Conservation (phyloP, 2,888 invertebrate genomes). For the Synergus japonicus region DNA sequence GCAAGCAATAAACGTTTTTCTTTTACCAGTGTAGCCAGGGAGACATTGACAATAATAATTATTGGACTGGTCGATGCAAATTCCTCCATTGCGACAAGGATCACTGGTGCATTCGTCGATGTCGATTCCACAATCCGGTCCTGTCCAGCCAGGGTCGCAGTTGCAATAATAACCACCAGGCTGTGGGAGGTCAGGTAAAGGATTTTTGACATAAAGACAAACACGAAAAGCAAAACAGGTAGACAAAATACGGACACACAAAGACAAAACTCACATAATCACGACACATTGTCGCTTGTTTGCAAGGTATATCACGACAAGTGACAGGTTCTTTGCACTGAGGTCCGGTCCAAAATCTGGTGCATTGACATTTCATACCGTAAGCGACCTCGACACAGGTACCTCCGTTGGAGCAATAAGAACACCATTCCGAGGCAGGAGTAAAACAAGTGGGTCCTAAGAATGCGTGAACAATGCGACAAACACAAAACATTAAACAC, state of each 20-base stretch:
- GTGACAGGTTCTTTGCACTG: slow-evolving; percentile 78
- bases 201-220: slow-evolving; percentile 29
- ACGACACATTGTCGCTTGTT: slow-evolving; percentile 81
- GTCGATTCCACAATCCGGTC: slow-evolving; percentile 80
- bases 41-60: slow-evolving; percentile 81
- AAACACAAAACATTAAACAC: slow-evolving; percentile 49
- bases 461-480: slow-evolving; percentile 8
- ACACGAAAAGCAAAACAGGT: slow-evolving; percentile 35
- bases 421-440: slow-evolving; percentile 68
- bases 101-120: slow-evolving; percentile 80
- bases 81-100: slow-evolving; percentile 84
- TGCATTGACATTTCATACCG: slow-evolving; percentile 69
- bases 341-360: slow-evolving; percentile 71
- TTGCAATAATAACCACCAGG: slow-evolving; percentile 83
- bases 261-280: slow-evolving; percentile 81
- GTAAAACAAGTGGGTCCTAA: slow-evolving; percentile 67
- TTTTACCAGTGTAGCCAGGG: slow-evolving; percentile 80
- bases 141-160: slow-evolving; percentile 85
- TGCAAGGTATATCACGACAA: slow-evolving; percentile 80
- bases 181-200: slow-evolving; percentile 64
- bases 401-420: slow-evolving; percentile 79
- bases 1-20: background rate
- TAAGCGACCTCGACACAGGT: slow-evolving; percentile 73
- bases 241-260: slow-evolving; percentile 22
- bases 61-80: slow-evolving; percentile 80